A percentile compares a stretch with the other conserved stretches of the same genome.
Evolutionary conservation across 2,888 invertebrate genomes (phyloP).

Genomic region (Venusia cambrica): DNA sequence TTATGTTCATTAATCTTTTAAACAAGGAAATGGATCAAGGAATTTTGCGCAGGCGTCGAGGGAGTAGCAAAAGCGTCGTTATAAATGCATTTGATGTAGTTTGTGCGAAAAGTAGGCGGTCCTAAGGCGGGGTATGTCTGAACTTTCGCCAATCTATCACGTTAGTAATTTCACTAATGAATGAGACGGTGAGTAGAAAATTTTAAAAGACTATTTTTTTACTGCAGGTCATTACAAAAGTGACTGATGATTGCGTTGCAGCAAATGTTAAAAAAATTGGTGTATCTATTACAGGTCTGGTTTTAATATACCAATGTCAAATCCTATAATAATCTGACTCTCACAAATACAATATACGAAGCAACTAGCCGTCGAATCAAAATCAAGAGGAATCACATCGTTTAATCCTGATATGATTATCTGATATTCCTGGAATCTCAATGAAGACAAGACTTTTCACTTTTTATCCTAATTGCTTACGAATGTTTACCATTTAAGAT

Average conservation of each 20-base stretch:
- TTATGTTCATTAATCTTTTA: slow-evolving; percentile 16
- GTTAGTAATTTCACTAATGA: slow-evolving; percentile 1
- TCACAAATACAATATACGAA: slow-evolving; percentile 8
- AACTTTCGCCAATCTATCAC: slow-evolving; percentile 12
- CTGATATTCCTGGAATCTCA: slow-evolving; percentile 27
- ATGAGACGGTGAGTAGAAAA: no score
- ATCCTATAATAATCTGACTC: slow-evolving; percentile 13
- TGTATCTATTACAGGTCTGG: no score
- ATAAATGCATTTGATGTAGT: slow-evolving; percentile 67
- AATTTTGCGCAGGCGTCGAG: slow-evolving; percentile 39
- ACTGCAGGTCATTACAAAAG: no score
- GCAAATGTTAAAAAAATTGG: no score
- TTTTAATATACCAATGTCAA: no score
- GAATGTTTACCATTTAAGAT: not conserved
- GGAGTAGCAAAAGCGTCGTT: slow-evolving; percentile 66
- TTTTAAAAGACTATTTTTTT: no score
- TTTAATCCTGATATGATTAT: slow-evolving; percentile 26
- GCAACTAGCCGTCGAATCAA: slow-evolving; percentile 8
- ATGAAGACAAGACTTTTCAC: slow-evolving; percentile 25
- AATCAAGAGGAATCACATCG: slow-evolving; percentile 14
- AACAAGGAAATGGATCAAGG: slow-evolving; percentile 53
- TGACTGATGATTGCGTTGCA: no score
- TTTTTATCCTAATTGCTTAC: slow-evolving; percentile 40
- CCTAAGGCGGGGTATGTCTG: slow-evolving; percentile 25
- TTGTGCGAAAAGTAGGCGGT: slow-evolving; percentile 66